Evolutionary conservation across 1,140 invertebrate species (phyloP).

Genomic region (Chironomus tepperi): DNA sequence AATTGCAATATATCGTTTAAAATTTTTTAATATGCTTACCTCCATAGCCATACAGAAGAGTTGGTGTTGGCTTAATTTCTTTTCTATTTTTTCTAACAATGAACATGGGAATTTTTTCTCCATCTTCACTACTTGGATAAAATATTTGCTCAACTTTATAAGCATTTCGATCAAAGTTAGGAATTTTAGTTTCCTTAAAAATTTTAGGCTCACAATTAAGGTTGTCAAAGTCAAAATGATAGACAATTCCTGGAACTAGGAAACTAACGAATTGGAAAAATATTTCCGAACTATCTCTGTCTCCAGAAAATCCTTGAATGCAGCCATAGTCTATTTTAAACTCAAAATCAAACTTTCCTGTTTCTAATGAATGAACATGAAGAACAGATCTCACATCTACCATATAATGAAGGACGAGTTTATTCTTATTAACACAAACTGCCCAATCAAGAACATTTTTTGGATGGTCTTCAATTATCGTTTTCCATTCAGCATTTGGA

Average conservation of each 20-base stretch:
- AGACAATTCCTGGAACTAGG: conserved; percentile 83
- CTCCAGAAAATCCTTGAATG: conserved; percentile 73
- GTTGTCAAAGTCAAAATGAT: conserved; percentile 70
- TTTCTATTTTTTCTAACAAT: conserved; percentile 75
- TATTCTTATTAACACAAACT: conserved; percentile 69
- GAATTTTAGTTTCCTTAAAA: conserved; percentile 53
- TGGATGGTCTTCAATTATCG: conserved; percentile 75
- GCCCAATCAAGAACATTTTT: conserved; percentile 87
- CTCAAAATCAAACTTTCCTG: conserved; percentile 59
- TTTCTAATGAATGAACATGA: conserved; percentile 67
- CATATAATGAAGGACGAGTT: conserved; percentile 85
- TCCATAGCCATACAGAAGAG: conserved; percentile 93
- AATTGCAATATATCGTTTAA: no score
- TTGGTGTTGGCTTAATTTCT: conserved; percentile 52
- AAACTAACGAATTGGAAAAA: conserved; percentile 94
- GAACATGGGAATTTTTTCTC: conserved; percentile 96
- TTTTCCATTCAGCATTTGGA: conserved; percentile 73
- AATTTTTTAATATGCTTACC: no score
- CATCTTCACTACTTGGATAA: conserved; percentile 83
- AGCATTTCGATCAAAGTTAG: conserved; percentile 68
- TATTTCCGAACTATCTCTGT: conserved; percentile 77
- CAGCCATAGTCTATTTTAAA: conserved; percentile 82
- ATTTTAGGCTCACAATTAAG: conserved; percentile 56
- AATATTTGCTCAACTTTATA: conserved; percentile 89
- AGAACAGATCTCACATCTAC: conserved; percentile 90